These are phyloP conservation scores for Arrhamphus sclerolepis DNA, from an alignment of 2,797 vertebrate genomes.

Conservation along the genomic window DNA sequence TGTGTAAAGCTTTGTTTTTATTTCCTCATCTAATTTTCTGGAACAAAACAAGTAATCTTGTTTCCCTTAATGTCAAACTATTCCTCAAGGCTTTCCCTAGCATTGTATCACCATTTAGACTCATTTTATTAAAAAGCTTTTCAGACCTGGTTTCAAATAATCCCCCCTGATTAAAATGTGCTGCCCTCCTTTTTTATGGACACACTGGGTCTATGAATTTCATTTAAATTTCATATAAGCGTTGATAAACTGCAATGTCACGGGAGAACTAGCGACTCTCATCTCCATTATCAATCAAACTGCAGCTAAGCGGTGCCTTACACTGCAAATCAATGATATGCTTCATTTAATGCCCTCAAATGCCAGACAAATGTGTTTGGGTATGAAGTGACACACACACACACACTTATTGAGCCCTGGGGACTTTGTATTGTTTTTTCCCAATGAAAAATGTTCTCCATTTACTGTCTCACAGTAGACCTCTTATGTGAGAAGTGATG, in stretches of 20 bases:
- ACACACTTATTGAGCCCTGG: constrained; percentile 29
- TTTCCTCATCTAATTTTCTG: background rate
- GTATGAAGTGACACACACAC: constrained; percentile 11
- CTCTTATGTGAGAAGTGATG: constrained; percentile 37
- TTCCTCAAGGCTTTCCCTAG: constrained; percentile 5
- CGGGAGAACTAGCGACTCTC: constrained; percentile 21
- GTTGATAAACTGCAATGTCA: constrained; percentile 31
- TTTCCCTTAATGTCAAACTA: constrained; percentile 7
- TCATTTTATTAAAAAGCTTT: constrained; percentile 14
- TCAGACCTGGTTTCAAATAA: constrained; percentile 14
- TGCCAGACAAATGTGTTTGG: constrained; percentile 58
- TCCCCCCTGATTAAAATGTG: constrained; percentile 22
- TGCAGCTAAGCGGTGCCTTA: constrained; percentile 33
- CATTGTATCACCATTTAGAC: background rate
- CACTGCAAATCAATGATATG: constrained; percentile 66
- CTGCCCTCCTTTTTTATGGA: background rate
- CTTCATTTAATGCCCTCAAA: constrained; percentile 53
- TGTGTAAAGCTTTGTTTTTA: constrained; percentile 9
- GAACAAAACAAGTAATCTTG: constrained; percentile 9
- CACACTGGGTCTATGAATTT: background rate
- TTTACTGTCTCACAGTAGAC: constrained; percentile 31
- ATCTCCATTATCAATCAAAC: constrained; percentile 44
- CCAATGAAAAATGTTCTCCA: constrained; percentile 36
- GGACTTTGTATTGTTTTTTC: constrained; percentile 39
- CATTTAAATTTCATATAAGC: constrained; percentile 23